A percentile compares a stretch with the other conserved stretches of the same genome.
Conservation (phyloP, 2,797 vertebrate genomes). For the Notamacropus eugenii region DNA sequence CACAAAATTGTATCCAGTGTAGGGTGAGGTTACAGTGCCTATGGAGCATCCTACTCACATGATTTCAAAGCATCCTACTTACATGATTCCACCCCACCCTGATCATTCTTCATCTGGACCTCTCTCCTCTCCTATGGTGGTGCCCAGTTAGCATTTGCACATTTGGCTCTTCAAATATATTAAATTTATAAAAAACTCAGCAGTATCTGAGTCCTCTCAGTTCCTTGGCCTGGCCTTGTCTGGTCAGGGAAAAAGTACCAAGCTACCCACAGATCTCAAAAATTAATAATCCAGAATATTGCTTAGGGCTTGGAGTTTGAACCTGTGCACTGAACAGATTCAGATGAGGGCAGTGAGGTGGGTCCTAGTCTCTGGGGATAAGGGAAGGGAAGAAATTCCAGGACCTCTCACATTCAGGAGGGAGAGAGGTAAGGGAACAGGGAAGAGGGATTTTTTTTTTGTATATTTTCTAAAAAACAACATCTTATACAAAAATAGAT, state of each 20-base stretch:
- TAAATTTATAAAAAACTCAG: conserved; percentile 65
- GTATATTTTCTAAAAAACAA: conserved; percentile 75
- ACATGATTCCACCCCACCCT: not conserved
- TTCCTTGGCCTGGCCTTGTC: conserved; percentile 46
- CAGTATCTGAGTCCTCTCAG: not conserved
- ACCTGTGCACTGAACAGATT: not conserved
- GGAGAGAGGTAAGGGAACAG: conserved; percentile 1
- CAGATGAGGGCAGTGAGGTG: not conserved
- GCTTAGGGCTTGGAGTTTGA: conserved; percentile 3
- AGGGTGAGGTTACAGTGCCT: not conserved
- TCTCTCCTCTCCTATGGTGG: conserved; percentile 16
- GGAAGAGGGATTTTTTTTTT: conserved; percentile 59
- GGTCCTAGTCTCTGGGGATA: not conserved
- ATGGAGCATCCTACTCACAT: not conserved
- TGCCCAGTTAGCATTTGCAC: conserved; percentile 71
- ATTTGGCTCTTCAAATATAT: conserved; percentile 75
- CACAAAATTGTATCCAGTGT: conserved; percentile 31
- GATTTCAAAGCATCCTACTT: not conserved
- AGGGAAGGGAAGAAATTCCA: conserved; percentile 17
- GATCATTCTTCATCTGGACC: not conserved
- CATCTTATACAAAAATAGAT: conserved; percentile 83
- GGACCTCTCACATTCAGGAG: conserved; percentile 56
- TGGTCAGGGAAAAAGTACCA: conserved; percentile 17
- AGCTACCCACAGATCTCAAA: not conserved
- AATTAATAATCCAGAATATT: conserved; percentile 15